Evolutionary conservation across 2,888 invertebrate species (phyloP).

Genomic region (Danaus chrysippus): DNA sequence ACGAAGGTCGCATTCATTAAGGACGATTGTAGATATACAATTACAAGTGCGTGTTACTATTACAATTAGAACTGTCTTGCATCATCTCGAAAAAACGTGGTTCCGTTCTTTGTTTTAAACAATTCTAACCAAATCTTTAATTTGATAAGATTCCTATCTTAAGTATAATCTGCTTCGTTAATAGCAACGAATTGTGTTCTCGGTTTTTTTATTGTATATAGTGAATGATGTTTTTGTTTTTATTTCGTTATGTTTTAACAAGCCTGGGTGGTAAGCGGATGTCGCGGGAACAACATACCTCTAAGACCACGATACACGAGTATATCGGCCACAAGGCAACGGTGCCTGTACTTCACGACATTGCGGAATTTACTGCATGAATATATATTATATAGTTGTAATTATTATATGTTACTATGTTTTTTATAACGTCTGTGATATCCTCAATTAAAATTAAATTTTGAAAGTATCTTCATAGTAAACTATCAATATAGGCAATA

Average conservation of each 20-base stretch:
- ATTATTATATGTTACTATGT: not conserved
- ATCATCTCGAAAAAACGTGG: too few species aligned
- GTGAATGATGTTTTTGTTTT: not conserved
- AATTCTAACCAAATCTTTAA: too few species aligned
- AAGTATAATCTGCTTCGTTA: too few species aligned
- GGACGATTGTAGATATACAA: not conserved
- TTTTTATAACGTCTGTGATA: not conserved
- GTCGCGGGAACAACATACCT: constrained; percentile 43
- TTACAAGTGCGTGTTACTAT: too few species aligned
- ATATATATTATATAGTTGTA: not conserved
- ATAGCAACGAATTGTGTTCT: too few species aligned
- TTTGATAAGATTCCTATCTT: too few species aligned
- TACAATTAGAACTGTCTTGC: too few species aligned
- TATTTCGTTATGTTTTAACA: not conserved
- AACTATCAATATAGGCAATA: too few species aligned
- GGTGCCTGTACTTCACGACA: constrained; percentile 11
- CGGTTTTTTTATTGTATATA: not conserved
- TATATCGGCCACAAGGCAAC: constrained; percentile 52
- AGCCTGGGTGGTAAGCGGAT: constrained; percentile 41
- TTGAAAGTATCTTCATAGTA: too few species aligned
- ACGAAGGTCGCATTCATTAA: constrained; percentile 20
- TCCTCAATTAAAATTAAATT: too few species aligned
- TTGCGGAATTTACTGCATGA: constrained; percentile 13
- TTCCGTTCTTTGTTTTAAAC: too few species aligned
- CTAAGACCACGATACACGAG: constrained; percentile 52